A percentile compares a stretch with the other conserved stretches of the same genome.
phyloP scores from a whole-genome alignment of 2,888 invertebrate genomes.

The Deilephila elpenor region DNA sequence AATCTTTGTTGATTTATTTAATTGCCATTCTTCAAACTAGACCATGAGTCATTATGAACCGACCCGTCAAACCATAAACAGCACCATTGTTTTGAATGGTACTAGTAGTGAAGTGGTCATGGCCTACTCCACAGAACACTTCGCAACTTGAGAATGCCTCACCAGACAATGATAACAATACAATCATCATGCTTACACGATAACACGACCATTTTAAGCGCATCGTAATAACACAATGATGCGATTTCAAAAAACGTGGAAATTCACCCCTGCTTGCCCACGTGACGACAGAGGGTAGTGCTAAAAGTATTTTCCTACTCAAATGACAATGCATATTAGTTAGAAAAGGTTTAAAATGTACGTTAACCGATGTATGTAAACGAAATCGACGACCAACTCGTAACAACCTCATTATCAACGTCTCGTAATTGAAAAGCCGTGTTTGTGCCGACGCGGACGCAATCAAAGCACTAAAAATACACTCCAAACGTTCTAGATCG shows the following conservation, averaged over 20 bases:
- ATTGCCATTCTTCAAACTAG: background rate
- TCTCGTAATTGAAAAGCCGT: constrained; percentile 24
- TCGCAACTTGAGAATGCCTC: background rate
- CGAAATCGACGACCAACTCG: background rate
- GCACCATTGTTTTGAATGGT: background rate
- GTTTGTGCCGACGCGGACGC: constrained; percentile 30
- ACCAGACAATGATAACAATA: background rate
- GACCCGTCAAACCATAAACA: background rate
- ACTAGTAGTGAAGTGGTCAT: background rate
- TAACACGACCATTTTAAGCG: background rate
- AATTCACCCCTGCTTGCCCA: background rate
- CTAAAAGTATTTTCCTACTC: background rate
- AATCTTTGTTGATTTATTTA: background rate
- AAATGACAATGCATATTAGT: background rate
- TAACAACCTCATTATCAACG: background rate
- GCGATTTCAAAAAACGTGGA: background rate
- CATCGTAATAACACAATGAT: background rate
- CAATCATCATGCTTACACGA: background rate
- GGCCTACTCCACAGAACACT: background rate
- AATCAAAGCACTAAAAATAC: constrained; percentile 42
- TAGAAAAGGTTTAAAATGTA: background rate
- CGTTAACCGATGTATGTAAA: background rate
- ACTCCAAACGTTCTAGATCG: constrained; percentile 35
- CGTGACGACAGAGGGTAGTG: background rate
- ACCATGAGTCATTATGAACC: background rate